These are phyloP conservation scores for Amphilophus citrinellus DNA, from an alignment of 2,113 vertebrate species.

Conservation along the genomic window DNA sequence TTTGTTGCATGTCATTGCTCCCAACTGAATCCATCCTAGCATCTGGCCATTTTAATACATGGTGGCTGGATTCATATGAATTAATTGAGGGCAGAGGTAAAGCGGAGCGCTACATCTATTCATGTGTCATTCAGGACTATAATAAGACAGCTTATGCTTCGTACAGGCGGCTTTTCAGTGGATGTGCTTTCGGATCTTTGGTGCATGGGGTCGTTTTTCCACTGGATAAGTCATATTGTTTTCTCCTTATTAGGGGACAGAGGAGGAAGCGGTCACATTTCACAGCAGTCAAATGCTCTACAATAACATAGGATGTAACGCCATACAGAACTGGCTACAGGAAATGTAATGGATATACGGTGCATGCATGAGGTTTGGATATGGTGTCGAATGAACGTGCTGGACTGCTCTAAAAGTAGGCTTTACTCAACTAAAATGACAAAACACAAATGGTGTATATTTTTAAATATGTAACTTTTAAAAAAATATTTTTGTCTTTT, in stretches of 20 bases:
- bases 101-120: constrained; percentile 60
- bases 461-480: not conserved
- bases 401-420: not conserved
- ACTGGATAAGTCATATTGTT: constrained; percentile 63
- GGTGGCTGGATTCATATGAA: constrained; percentile 71
- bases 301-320: constrained; percentile 53
- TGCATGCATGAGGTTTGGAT: not conserved
- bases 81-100: constrained; percentile 75
- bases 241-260: constrained; percentile 49
- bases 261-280: constrained; percentile 64
- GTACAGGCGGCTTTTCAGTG: constrained; percentile 15
- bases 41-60: constrained; percentile 77
- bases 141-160: constrained; percentile 52
- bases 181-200: constrained; percentile 43
- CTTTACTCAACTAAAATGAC: not conserved
- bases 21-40: constrained; percentile 80
- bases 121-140: constrained; percentile 56
- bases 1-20: constrained; percentile 77
- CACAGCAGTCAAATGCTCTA: constrained; percentile 45
- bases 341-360: constrained; percentile 60
- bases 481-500: not conserved
- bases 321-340: constrained; percentile 41
- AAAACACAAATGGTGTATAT: not conserved
- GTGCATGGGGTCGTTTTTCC: constrained; percentile 41
- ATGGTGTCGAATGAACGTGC: constrained; percentile 40